Conservation (phyloP, 2,797 vertebrate species). For the Gallinago stenura region DNA sequence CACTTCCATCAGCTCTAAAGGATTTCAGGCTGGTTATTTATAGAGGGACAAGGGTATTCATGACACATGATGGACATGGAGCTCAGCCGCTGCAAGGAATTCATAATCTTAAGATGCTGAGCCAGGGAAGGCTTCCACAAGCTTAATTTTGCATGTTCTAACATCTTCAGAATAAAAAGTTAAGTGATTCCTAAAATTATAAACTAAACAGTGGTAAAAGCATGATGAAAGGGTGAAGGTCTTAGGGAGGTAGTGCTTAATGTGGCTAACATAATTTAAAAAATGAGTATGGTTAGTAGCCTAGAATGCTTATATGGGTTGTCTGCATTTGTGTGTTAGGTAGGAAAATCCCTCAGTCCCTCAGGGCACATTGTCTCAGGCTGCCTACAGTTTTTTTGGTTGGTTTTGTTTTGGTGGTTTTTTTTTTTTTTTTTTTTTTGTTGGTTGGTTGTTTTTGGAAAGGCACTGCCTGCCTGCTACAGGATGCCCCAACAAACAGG, state of each 20-base stretch:
- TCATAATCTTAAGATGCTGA: not conserved
- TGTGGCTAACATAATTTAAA: not conserved
- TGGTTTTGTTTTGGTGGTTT: too few species aligned
- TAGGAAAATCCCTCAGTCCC: not conserved
- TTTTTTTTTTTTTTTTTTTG: not conserved
- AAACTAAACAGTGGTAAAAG: not conserved
- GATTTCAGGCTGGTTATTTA: slow-evolving; percentile 18
- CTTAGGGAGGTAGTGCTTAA: not conserved
- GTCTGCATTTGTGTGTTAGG: not conserved
- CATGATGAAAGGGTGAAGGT: not conserved
- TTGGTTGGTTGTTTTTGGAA: not conserved
- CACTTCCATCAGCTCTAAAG: slow-evolving; percentile 26
- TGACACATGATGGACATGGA: slow-evolving; percentile 24
- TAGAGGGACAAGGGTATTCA: slow-evolving; percentile 6
- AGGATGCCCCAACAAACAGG: not conserved
- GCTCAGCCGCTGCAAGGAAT: not conserved
- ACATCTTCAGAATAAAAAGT: not conserved
- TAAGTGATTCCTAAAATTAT: not conserved
- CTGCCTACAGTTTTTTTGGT: not conserved
- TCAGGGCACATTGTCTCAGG: not conserved
- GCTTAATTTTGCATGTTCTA: not conserved
- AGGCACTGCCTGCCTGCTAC: not conserved
- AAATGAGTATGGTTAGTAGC: not conserved
- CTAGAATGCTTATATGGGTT: not conserved
- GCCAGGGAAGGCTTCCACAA: not conserved